Evolutionary conservation across 2,113 vertebrate species (phyloP).

Genomic region (Mus spicilegus): DNA sequence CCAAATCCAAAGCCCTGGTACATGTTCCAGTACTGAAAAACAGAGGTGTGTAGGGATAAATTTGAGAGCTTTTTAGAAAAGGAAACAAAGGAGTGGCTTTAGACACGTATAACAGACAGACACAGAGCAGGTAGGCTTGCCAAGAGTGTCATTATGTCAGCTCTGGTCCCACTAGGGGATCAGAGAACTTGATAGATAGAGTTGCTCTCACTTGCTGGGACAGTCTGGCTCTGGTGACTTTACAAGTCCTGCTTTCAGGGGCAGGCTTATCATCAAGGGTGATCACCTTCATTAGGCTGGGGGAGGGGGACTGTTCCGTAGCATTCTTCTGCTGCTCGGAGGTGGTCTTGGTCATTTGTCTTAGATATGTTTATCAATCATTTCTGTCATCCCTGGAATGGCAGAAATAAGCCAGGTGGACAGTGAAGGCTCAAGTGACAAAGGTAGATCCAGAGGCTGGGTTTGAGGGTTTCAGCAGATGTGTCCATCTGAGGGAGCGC

Average conservation of each 20-base stretch:
- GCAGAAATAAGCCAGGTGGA: background rate
- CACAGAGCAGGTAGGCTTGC: background rate
- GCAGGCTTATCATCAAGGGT: background rate
- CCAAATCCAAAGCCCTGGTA: background rate
- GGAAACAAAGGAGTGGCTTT: background rate
- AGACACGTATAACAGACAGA: background rate
- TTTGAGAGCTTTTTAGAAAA: background rate
- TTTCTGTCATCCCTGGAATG: background rate
- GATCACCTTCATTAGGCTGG: background rate
- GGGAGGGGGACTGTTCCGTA: background rate
- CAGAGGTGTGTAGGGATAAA: background rate
- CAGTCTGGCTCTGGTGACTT: no score
- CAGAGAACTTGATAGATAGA: background rate
- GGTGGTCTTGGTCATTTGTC: background rate
- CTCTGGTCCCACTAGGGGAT: no score
- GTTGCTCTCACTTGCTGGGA: background rate
- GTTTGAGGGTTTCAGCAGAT: background rate
- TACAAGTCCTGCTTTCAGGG: background rate
- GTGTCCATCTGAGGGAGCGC: accelerated
- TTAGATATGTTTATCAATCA: background rate
- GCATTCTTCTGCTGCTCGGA: background rate
- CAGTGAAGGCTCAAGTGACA: background rate
- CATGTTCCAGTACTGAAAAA: background rate
- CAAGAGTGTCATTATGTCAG: background rate
- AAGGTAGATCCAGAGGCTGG: background rate